These are phyloP conservation scores for Kradibia gibbosae DNA, from an alignment of 1,140 invertebrate genomes.

Conservation along the genomic window DNA sequence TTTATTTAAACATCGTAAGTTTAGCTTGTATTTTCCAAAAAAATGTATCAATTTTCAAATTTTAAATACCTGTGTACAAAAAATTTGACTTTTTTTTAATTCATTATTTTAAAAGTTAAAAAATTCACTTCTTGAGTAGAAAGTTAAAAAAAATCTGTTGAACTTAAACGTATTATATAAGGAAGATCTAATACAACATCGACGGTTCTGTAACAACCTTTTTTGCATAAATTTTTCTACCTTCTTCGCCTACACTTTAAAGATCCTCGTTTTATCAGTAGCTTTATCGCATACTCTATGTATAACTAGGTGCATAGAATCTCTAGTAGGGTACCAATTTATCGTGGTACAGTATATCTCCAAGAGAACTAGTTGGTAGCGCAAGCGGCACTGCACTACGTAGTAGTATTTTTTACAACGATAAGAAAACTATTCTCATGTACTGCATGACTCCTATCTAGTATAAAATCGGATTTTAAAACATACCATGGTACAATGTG, in stretches of 20 bases:
- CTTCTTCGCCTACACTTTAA: background rate
- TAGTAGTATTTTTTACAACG: conserved; percentile 43
- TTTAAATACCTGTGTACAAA: no score
- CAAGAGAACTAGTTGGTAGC: conserved; percentile 11
- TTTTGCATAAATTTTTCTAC: conserved; percentile 3
- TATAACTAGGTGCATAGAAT: conserved; percentile 56
- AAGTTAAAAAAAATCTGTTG: background rate
- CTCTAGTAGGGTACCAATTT: conserved; percentile 59
- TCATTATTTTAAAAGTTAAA: no score
- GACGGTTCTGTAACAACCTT: background rate
- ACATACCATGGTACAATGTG: background rate
- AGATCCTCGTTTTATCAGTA: conserved; percentile 19
- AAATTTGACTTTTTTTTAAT: no score
- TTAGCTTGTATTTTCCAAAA: no score
- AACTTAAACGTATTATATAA: background rate
- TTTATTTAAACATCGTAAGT: no score
- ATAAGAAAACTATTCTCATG: conserved; percentile 53
- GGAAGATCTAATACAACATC: background rate
- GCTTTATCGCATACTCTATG: conserved; percentile 46
- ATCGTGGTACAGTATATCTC: conserved; percentile 29
- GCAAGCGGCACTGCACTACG: conserved; percentile 16
- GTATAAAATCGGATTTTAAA: conserved; percentile 51
- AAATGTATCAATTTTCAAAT: no score
- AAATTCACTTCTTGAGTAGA: no score
- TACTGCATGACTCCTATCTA: conserved; percentile 54